Base-by-base conservation (phyloP, 2,888 invertebrate species). In the Apotomis betuletana region DNA sequence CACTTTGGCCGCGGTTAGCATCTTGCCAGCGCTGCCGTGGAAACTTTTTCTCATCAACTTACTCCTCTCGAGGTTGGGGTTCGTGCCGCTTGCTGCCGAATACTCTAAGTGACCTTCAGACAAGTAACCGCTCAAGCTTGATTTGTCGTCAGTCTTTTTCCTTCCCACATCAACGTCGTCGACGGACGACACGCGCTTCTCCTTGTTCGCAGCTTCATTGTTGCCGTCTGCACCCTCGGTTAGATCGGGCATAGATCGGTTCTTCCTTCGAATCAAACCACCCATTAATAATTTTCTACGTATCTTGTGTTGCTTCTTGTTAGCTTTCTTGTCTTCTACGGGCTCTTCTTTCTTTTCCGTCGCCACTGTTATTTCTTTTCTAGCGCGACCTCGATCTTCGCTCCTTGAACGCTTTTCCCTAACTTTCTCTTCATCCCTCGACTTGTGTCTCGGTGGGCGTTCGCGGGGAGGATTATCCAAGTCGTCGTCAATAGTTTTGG, bases 261-360 rank as follows among this genome's bases (percentile, higher is more conserved):
- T 98, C 86, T 98, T 98, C 46, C 98, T 94, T 74, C 97, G 95
- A 67, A 98, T 97, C 67, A 98, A 90, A 2, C 98, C 98, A 12
- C 98, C 98, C 97, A 98, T 98, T 6, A 98, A 85, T 3, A 98
- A 87, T 87, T 98, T 98, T 81, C 98, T 94, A 44, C 98, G 93
- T 60, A 98, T 97, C 90, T 98, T 98, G 83, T 98, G 98, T 84
- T 98, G 98, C 78, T 98, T 98, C 83, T 98, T 98, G 64, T 96
- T 96, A 36, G 95, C 94, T 82, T 96, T 96, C 73, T 95, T 94
- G 72, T 97, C 96, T 83, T 96, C 88, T 10, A 94, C 94, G 54
- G 95, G 93, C 78, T 96, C 95, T 72, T 95, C 94, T 72, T 96
- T 95, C 76, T 95, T 92, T 51, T 95, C 94, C 6, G 96, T 95